Conservation (phyloP, 2,888 invertebrate genomes). For the Venusia cambrica region DNA sequence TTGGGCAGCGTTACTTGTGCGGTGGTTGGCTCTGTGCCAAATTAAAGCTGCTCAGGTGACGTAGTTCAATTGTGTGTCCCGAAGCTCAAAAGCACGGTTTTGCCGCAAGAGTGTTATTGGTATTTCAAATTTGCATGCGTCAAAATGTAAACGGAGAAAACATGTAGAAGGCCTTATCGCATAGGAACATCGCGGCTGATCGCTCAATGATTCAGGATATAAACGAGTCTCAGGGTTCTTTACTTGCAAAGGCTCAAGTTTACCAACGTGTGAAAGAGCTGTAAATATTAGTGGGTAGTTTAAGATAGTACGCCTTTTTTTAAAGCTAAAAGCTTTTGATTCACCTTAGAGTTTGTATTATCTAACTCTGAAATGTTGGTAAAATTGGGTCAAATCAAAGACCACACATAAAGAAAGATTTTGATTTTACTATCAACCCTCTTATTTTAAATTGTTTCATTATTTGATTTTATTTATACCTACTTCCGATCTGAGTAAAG, state of each 20-base stretch:
- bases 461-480: conserved; percentile 16
- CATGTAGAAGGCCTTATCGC: conserved; percentile 27
- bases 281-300: no score
- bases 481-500: conserved; percentile 20
- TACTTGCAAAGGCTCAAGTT: no score
- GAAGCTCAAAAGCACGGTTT: no score
- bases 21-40: neutral
- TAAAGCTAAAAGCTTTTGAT: no score
- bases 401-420: conserved; percentile 1
- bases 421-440: conserved; percentile 10
- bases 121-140: conserved; percentile 59
- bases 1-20: conserved; percentile 2
- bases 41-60: neutral
- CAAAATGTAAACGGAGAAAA: conserved; percentile 25
- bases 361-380: no score
- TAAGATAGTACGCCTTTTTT: no score
- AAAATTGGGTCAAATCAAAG: no score
- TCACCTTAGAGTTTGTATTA: no score
- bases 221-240: conserved; percentile 24
- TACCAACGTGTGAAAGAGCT: no score
- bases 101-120: conserved; percentile 34
- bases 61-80: no score
- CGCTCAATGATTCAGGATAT: conserved; percentile 32
- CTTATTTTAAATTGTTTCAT: conserved; percentile 10
- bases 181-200: conserved; percentile 24